Evolutionary conservation across 2,888 invertebrate genomes (phyloP), one percentile per base, ranked within the genome.

Genomic region (Stictocephala bisonia): DNA sequence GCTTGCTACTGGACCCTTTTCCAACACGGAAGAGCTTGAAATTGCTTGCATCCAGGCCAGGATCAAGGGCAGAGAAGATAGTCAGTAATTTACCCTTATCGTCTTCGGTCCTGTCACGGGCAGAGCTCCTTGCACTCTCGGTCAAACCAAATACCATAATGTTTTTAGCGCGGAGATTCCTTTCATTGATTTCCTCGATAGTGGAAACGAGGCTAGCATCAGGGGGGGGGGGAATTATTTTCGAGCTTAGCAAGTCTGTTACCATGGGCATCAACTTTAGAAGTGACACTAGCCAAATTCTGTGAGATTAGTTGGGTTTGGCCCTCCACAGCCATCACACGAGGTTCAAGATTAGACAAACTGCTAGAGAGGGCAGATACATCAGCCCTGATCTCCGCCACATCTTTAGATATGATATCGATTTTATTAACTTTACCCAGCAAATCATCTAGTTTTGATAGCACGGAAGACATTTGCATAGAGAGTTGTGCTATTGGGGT

Each of bases 101-200:
- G 13, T 53, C 53, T 3, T 2, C 24, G 4, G 26, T 53, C 15
- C 53, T 53, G 26, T 26, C 53, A 13, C 26, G 26, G n/a, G 53
- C 53, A 3, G 53, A 11, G 26, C 53, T n/a, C 53, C n/a, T 53
- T 26, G n/a, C 26, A 11, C 53, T 53, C 26, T 53, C 53, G 26
- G 26, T 6, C n/a, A 53, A 53, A 4, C 53, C 53, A n/a, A 53
- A 53, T 11, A 53, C 53, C 26, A 53, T 53, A 24, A 24, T 26
- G 26, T 53, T 53, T 53, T 48, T 53, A 24, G 53, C 53, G n/a
- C 53, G 26, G n/a, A 53, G 53, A 53, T 24, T 53, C 26, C 22
- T 53, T 26, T 53, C 53, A 53, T 53, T 53, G 26, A 53, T 26
- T 53, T 53, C 53, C 26, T 53, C 26, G n/a, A 53, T 53, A 11